Evolutionary conservation across 2,888 invertebrate species (phyloP), one percentile per base, ranked within the genome.

Genomic region (Lathronympha strigana): DNA sequence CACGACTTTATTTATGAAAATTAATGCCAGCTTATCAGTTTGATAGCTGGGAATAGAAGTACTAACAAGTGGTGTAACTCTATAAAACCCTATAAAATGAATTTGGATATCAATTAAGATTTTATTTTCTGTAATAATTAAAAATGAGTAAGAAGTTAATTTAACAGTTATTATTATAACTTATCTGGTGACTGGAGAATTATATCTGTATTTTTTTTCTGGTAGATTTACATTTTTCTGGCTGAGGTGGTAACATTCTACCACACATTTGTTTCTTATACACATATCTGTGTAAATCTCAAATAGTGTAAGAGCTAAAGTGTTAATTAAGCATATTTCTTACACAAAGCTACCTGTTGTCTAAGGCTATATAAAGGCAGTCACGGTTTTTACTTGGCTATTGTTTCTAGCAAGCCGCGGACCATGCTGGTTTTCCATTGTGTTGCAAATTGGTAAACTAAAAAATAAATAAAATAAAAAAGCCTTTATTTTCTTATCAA

Each of bases 371-470:
- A 19, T 19, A 50, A 31, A 50, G 50, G 17, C 31, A 31, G 50
- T 19, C 31, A 31, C 19, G 13, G 31, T 51, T 51, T 31, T 31
- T 51, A 19, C 50, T 51, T 31, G 31, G 31, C 50, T 51, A 51
- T 51, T 51, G 50, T 51, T 13, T 31, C 11, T 5, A 31, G 8
- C 23, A 23, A 13, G 50, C 31, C 13, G 13, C 4, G 17, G 19
- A 51, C 31, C 31, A 19, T 31, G 17, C 50, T 6, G 17, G 0
- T 31, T 8, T 17, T 25, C 50, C 31, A 51, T 31, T 51, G 50
- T 51, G 4, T 17, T 19, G 50, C 13, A 31, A 31, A 51, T 51
- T 31, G 31, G 6, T 51, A 51, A 19, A 49, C 11, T 31, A 28
- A 8, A 8, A 4, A n/a, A n/a, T n/a, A n/a, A n/a, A n/a, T n/a